Conservation (phyloP, 2,797 vertebrate species). For the Sciurus carolinensis region DNA sequence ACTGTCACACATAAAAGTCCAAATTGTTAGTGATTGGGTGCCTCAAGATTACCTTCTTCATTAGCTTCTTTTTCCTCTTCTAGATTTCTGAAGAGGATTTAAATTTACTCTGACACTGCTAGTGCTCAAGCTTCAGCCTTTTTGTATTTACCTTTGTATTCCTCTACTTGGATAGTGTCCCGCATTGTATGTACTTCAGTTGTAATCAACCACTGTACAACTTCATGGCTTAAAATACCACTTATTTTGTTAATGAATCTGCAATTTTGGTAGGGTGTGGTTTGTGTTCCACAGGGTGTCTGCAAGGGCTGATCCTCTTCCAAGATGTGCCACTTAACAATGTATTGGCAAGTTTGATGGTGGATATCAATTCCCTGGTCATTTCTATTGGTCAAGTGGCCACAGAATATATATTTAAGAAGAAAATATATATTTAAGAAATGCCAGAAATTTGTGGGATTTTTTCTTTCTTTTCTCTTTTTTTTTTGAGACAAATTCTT, state of each 20-base stretch:
- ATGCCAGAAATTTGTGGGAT: background rate
- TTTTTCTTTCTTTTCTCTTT: background rate
- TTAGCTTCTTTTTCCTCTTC: background rate
- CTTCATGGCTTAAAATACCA: background rate
- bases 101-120: background rate
- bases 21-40: background rate
- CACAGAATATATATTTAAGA: background rate
- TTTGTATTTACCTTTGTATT: constrained; percentile 2
- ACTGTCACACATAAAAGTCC: background rate
- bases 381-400: background rate
- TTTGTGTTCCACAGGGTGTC: background rate
- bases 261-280: background rate
- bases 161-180: background rate
- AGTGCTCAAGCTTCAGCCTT: background rate
- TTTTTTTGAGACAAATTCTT: background rate
- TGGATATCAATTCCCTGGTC: background rate
- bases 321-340: background rate
- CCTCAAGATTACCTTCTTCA: background rate
- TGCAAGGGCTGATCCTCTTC: too few species aligned
- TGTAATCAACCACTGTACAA: background rate
- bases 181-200: background rate
- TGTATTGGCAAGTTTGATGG: background rate
- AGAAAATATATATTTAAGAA: background rate
- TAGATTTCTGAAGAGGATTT: background rate
- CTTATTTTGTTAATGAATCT: background rate